Conservation (phyloP, 2,113 vertebrate genomes). For the Rostratula benghalensis region DNA sequence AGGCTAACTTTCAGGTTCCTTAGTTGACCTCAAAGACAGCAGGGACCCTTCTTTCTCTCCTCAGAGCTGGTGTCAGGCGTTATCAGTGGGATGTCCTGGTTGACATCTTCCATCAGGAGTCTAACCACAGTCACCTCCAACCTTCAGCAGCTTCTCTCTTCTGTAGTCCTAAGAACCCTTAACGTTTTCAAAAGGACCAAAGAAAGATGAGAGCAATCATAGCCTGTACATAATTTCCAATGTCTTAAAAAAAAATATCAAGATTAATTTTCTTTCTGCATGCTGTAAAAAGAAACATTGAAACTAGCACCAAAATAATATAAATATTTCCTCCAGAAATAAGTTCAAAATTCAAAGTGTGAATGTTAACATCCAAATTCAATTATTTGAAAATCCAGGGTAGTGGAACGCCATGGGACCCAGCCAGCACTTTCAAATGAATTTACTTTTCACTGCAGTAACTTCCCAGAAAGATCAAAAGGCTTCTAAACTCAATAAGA, state of each 20-base stretch:
- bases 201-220: background rate
- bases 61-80: background rate
- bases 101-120: background rate
- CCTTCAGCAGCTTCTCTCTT: background rate
- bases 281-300: background rate
- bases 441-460: slow-evolving; percentile 4
- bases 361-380: background rate
- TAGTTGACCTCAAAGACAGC: background rate
- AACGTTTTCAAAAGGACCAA: background rate
- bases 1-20: background rate
- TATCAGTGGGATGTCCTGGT: fast-evolving
- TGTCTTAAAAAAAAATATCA: background rate
- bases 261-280: background rate
- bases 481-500: background rate
- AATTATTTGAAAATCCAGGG: background rate
- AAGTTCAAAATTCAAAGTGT: background rate
- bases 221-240: background rate
- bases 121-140: background rate
- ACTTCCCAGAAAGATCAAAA: background rate
- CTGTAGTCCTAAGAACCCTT: background rate
- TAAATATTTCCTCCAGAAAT: background rate
- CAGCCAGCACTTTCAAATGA: background rate
- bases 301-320: background rate
- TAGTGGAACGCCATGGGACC: background rate
- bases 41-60: background rate